Conservation (phyloP, 2,113 vertebrate genomes). For the Pachypanchax playfairii region DNA sequence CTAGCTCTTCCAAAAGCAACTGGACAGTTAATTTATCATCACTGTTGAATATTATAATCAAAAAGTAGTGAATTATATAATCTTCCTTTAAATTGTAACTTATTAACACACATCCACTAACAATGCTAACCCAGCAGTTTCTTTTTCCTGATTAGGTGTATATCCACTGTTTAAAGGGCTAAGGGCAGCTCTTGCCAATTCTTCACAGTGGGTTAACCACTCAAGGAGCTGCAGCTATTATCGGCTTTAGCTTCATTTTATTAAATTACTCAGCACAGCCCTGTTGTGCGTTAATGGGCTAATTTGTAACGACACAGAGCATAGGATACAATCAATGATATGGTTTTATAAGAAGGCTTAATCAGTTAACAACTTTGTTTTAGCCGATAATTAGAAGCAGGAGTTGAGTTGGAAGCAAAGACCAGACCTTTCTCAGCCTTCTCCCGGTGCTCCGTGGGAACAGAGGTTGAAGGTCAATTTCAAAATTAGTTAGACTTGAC, state of each 20-base stretch:
- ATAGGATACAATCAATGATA: conserved; percentile 87
- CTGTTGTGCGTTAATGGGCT: conserved; percentile 78
- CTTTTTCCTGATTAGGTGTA: conserved; percentile 6
- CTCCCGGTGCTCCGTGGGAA: conserved; percentile 83
- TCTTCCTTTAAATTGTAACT: no score
- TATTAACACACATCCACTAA: no score
- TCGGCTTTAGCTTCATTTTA: conserved; percentile 69
- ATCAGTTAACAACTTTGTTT: conserved; percentile 88
- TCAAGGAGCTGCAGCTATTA: conserved; percentile 69
- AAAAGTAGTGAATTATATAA: no score
- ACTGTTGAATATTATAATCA: no score
- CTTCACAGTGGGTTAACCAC: conserved; percentile 72
- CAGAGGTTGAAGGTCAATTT: conserved; percentile 83
- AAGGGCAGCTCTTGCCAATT: conserved; percentile 54
- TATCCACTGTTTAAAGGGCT: not conserved
- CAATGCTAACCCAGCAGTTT: no score
- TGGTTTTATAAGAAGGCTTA: conserved; percentile 76
- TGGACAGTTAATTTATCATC: no score
- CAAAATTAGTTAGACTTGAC: conserved; percentile 92
- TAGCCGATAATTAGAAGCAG: conserved; percentile 89
- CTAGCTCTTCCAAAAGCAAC: no score
- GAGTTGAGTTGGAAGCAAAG: conserved; percentile 69
- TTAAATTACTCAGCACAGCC: conserved; percentile 78
- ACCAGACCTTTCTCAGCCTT: conserved; percentile 43
- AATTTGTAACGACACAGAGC: conserved; percentile 87